Evolutionary conservation across 1,140 invertebrate species (phyloP).

Genomic region (Carposina sasakii): DNA sequence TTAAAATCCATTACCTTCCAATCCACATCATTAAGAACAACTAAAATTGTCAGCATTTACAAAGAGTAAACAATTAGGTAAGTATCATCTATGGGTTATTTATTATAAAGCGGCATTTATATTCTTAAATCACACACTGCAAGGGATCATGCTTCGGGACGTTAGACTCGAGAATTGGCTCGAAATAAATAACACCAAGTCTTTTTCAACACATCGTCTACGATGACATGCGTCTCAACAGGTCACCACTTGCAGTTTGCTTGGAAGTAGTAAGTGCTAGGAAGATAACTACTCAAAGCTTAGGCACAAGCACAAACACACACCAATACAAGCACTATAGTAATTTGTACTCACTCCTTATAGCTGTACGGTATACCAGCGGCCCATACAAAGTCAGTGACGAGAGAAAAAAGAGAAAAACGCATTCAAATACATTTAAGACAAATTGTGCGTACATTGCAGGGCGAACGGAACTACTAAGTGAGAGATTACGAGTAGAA

Average conservation of each 20-base stretch:
- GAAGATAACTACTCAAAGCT: constrained; percentile 62
- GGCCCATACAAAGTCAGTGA: constrained; percentile 74
- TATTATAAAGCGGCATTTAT: constrained; percentile 58
- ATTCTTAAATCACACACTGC: constrained; percentile 56
- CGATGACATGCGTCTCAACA: constrained; percentile 42
- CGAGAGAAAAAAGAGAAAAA: constrained; percentile 74
- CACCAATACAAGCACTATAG: constrained; percentile 68
- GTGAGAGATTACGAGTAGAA: constrained; percentile 72
- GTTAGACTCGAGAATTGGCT: constrained; percentile 37
- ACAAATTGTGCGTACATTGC: constrained; percentile 72
- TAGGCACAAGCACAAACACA: constrained; percentile 71
- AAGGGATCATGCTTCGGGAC: constrained; percentile 54
- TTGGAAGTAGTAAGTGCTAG: constrained; percentile 47
- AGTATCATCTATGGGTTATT: constrained; percentile 42
- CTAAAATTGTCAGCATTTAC: constrained; percentile 66
- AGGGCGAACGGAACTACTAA: constrained; percentile 72
- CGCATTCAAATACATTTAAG: constrained; percentile 74
- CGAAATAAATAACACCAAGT: constrained; percentile 41
- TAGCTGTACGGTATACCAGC: constrained; percentile 73
- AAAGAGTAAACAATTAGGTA: constrained; percentile 68
- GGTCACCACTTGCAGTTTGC: constrained; percentile 64
- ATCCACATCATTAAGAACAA: constrained; percentile 65
- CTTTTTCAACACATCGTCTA: constrained; percentile 26
- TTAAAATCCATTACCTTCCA: constrained; percentile 69
- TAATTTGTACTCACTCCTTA: constrained; percentile 73